A percentile compares a stretch with the other conserved stretches of the same genome.
Evolutionary conservation across 2,797 vertebrate species (phyloP).

Genomic region (Perodicticus potto): DNA sequence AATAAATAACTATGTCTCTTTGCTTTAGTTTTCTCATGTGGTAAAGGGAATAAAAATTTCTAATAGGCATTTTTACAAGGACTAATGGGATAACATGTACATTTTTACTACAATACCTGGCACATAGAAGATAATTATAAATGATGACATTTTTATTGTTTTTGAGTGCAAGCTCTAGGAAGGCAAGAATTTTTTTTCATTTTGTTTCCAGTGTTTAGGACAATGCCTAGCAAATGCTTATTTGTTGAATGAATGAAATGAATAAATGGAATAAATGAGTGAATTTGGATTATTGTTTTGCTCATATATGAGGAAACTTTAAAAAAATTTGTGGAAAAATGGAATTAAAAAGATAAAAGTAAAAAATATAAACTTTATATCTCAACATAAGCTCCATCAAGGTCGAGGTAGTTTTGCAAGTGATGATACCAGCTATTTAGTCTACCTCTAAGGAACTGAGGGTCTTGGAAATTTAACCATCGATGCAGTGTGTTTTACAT

Average conservation of each 20-base stretch:
- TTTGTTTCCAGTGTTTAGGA: not conserved
- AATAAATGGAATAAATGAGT: slow-evolving; percentile 32
- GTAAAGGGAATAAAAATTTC: not conserved
- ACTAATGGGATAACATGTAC: not conserved
- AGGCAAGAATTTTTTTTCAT: slow-evolving; percentile 25
- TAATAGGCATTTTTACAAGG: slow-evolving; percentile 8
- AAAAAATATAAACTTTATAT: no score
- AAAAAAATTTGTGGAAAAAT: no score
- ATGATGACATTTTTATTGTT: not conserved
- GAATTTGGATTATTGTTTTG: slow-evolving; percentile 20
- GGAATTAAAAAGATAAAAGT: no score
- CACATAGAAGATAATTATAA: not conserved
- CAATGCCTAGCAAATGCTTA: not conserved
- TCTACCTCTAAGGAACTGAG: no score
- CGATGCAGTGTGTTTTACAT: no score
- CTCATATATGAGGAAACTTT: not conserved
- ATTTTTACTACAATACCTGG: not conserved
- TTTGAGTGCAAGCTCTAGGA: not conserved
- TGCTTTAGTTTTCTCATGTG: not conserved
- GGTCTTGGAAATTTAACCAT: no score
- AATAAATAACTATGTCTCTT: not conserved
- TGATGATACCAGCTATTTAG: no score
- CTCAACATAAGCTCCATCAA: no score
- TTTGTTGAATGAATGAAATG: slow-evolving; percentile 36
- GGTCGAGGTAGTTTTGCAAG: no score